Percentiles rank a stretch among this genome's conserved stretches.
phyloP scores from a whole-genome alignment of 2,113 vertebrate genomes.

The Saguinus imperator region DNA sequence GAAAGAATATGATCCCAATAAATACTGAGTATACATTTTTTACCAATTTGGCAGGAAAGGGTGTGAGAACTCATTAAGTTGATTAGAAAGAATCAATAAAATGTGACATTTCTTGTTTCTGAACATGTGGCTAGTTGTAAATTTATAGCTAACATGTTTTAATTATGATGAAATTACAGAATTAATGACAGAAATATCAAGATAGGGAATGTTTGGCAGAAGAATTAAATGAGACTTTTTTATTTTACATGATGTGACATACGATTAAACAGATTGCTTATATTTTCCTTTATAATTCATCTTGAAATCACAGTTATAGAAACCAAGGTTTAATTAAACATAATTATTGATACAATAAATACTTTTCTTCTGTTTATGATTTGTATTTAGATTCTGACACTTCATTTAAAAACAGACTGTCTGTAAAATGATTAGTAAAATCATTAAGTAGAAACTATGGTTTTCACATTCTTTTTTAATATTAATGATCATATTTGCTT shows the following conservation, averaged over 20 bases:
- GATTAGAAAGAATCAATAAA: not conserved
- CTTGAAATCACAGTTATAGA: not conserved
- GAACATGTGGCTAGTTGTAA: not conserved
- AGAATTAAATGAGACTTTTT: not conserved
- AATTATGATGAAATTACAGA: conserved; percentile 10
- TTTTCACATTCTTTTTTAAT: conserved; percentile 34
- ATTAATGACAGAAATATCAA: not conserved
- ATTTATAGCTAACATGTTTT: not conserved
- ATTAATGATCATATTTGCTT: conserved; percentile 31
- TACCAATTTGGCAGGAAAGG: not conserved
- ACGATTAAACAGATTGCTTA: not conserved
- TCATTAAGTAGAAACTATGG: not conserved
- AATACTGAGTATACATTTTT: not conserved
- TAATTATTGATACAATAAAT: not conserved
- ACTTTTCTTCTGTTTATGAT: not conserved
- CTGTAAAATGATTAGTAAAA: not conserved
- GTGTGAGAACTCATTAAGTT: not conserved
- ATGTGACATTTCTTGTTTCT: not conserved
- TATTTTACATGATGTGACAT: not conserved
- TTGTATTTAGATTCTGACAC: not conserved
- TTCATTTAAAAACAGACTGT: conserved; percentile 16
- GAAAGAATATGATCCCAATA: not conserved
- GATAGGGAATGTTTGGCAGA: not conserved
- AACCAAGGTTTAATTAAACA: not conserved
- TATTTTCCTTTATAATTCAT: conserved; percentile 12